These are phyloP conservation scores for Corynorhinus townsendii DNA, from an alignment of 2,113 vertebrate species.

Conservation along the genomic window DNA sequence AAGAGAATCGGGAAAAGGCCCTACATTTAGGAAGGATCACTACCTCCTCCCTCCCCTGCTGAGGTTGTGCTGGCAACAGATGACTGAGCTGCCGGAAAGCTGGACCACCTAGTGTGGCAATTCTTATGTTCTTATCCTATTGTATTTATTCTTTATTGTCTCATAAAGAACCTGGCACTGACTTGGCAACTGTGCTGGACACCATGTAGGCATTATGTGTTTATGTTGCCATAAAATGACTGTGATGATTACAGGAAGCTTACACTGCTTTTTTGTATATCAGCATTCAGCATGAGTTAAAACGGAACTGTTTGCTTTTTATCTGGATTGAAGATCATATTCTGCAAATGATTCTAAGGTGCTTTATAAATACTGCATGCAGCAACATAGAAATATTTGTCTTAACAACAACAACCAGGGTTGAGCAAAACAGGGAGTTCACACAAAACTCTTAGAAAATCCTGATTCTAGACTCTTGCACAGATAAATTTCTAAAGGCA, in stretches of 20 bases:
- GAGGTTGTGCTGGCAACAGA: not conserved
- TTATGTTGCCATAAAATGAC: constrained; percentile 14
- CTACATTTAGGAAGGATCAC: not conserved
- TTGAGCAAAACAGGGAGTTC: not conserved
- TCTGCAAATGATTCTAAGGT: not conserved
- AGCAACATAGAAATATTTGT: not conserved
- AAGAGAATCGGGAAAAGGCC: not conserved
- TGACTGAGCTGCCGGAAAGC: not conserved
- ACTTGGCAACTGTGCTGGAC: not conserved
- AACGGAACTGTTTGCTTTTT: not conserved
- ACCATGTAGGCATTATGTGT: not conserved
- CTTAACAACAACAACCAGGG: not conserved
- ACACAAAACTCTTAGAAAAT: not conserved
- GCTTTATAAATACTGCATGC: not conserved
- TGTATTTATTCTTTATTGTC: not conserved
- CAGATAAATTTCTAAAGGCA: not conserved
- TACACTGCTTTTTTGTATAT: not conserved
- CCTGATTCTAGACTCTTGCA: not conserved
- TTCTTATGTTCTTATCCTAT: not conserved
- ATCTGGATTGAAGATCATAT: not conserved
- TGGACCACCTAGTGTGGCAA: not conserved
- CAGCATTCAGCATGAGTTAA: not conserved
- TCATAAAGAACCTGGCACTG: not conserved
- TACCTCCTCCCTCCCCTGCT: too few species aligned
- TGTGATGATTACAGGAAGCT: not conserved